Evolutionary conservation across 2,797 vertebrate genomes (phyloP), one percentile per base, ranked within the genome.

Genomic region (Pangasius djambal): DNA sequence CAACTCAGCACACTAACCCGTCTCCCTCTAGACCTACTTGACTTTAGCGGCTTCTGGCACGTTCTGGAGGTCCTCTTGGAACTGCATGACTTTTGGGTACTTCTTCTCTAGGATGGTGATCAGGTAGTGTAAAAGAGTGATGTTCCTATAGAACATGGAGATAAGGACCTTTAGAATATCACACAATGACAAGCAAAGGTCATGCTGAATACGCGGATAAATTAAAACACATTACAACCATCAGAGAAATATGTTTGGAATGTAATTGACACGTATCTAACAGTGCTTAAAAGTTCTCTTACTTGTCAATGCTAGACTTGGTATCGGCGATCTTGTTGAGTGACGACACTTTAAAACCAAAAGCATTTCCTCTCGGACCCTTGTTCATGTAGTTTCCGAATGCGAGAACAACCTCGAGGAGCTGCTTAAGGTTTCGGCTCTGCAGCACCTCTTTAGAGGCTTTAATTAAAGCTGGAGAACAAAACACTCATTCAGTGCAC

Each of bases 321-420:
- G 99, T 99, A 92, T 99, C 98, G 0, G 97, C 98, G 1, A 99
- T 99, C 96, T 99, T 99, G 96, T 99, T 99, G 89, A 99, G 97
- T 72, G 98, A 99, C 88, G 98, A 98, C 93, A 99, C 96, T 94
- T 98, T 99, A 94, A 99, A 99, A 91, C 99, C 99, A 0, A 97
- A 99, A 0, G 98, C 98, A 0, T 99, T 99, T 57, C 99, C 99
- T 93, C 99, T 96, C 94, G 98, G 99, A 90, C 99, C 99, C 93
- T 99, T 99, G 95, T 99, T 99, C 99, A 99, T 99, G 94, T 99
- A 99, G 97, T 99, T 99, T 85, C 99, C 99, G 37, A 99, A 99
- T n/a, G 99, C 98, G 94, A 99, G 95, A 89, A 99, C 98, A 93
- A 99, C 98, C 93, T 99, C 99, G 91, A 99, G 88, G 91, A 99